Percentiles rank a stretch among this genome's conserved stretches.
Conservation (phyloP, 2,797 vertebrate species). For the Podarcis lilfordi region DNA sequence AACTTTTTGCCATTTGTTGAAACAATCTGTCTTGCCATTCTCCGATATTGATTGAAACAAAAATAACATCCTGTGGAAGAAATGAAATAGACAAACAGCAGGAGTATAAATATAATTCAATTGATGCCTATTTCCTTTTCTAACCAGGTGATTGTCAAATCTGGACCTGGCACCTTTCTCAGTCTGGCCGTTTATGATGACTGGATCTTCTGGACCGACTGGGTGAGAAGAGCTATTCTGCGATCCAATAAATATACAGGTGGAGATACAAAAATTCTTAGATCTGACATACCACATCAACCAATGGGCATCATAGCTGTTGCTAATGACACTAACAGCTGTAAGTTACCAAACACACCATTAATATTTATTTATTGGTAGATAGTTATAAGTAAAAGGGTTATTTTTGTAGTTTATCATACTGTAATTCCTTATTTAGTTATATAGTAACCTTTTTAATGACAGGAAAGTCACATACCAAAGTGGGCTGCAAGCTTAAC, state of each 20-base stretch:
- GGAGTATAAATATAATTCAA: neutral
- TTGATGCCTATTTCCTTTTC: constrained; percentile 15
- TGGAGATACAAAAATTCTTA: constrained; percentile 91
- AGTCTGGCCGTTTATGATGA: constrained; percentile 93
- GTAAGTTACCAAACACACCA: constrained; percentile 82
- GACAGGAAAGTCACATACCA: neutral
- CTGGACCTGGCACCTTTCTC: constrained; percentile 93
- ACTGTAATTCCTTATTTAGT: neutral
- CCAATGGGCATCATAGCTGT: constrained; percentile 98
- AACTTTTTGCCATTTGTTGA: too few species aligned
- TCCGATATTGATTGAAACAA: too few species aligned
- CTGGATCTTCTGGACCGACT: constrained; percentile 98
- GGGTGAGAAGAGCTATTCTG: constrained; percentile 91
- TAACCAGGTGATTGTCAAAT: constrained; percentile 92
- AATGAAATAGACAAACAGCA: neutral
- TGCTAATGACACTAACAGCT: constrained; percentile 94
- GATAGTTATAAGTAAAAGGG: neutral
- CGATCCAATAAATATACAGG: constrained; percentile 96
- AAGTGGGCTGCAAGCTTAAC: neutral
- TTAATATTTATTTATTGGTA: neutral
- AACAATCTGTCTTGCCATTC: too few species aligned
- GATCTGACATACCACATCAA: constrained; percentile 96
- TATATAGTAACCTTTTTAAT: neutral
- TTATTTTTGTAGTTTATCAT: neutral
- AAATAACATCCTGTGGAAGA: neutral